Evolutionary conservation across 2,888 invertebrate genomes (phyloP).

Genomic region (Xestobium rufovillosum): DNA sequence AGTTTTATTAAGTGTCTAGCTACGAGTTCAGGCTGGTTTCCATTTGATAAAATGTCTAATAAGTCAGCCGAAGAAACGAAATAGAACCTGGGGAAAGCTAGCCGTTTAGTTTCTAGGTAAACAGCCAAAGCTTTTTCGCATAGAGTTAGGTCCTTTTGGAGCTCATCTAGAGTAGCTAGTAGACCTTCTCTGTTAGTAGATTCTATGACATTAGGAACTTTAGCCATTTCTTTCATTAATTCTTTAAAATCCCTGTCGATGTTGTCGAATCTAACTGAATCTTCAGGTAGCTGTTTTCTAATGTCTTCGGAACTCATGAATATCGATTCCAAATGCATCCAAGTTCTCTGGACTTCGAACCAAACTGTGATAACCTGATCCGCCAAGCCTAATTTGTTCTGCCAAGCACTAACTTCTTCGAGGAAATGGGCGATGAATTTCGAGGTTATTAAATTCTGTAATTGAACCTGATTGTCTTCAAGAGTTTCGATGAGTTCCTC

Average conservation of each 20-base stretch:
- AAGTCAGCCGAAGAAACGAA: constrained; percentile 95
- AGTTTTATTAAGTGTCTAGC: constrained; percentile 89
- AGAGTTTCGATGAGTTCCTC: constrained; percentile 95
- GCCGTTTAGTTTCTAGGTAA: constrained; percentile 91
- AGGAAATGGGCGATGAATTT: constrained; percentile 95
- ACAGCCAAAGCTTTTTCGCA: constrained; percentile 97
- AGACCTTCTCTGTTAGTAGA: constrained; percentile 84
- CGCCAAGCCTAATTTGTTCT: constrained; percentile 82
- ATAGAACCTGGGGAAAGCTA: constrained; percentile 94
- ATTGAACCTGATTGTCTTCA: constrained; percentile 95
- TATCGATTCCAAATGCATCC: constrained; percentile 95
- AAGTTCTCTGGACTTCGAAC: constrained; percentile 96
- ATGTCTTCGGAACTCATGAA: constrained; percentile 98
- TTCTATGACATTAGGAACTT: constrained; percentile 81
- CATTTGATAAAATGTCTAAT: constrained; percentile 89
- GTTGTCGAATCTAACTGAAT: constrained; percentile 84
- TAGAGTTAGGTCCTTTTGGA: constrained; percentile 78
- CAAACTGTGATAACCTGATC: constrained; percentile 89
- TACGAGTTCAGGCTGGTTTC: constrained; percentile 84
- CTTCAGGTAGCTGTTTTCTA: constrained; percentile 85
- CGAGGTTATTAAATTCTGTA: constrained; percentile 93
- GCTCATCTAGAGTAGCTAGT: constrained; percentile 66
- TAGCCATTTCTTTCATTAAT: constrained; percentile 67
- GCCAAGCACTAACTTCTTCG: constrained; percentile 92
- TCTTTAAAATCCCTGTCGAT: constrained; percentile 87